Evolutionary conservation across 2,113 vertebrate species (phyloP).

Genomic region (Natator depressus): DNA sequence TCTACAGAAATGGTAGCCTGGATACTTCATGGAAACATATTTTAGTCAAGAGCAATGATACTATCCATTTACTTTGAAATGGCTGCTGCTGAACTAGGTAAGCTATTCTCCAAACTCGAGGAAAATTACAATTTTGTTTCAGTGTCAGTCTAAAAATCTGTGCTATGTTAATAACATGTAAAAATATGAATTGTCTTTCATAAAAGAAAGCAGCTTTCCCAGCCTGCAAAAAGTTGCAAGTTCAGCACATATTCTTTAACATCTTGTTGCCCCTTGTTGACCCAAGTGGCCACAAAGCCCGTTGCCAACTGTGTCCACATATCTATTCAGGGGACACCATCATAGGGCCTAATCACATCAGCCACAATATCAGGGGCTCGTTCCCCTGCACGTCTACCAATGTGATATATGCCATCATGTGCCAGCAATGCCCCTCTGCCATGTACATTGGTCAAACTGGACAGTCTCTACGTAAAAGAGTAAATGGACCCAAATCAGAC

Average conservation of each 20-base stretch:
- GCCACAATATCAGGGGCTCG: no score
- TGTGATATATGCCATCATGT: no score
- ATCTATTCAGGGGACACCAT: no score
- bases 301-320: no score
- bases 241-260: background rate
- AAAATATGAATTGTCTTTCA: background rate
- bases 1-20: background rate
- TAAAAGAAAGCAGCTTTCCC: background rate
- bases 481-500: no score
- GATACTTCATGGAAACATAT: background rate
- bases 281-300: no score
- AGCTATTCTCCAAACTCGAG: background rate
- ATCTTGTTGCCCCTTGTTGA: background rate
- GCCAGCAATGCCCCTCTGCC: no score
- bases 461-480: no score
- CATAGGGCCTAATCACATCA: no score
- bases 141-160: background rate
- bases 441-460: no score
- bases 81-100: background rate
- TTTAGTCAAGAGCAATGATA: background rate
- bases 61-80: background rate
- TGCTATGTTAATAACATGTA: background rate
- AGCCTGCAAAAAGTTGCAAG: background rate
- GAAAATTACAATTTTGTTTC: background rate
- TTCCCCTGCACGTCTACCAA: no score